A percentile compares a stretch with the other conserved stretches of the same genome.
Evolutionary conservation across 2,113 vertebrate genomes (phyloP).

Genomic region (Aegypius monachus): DNA sequence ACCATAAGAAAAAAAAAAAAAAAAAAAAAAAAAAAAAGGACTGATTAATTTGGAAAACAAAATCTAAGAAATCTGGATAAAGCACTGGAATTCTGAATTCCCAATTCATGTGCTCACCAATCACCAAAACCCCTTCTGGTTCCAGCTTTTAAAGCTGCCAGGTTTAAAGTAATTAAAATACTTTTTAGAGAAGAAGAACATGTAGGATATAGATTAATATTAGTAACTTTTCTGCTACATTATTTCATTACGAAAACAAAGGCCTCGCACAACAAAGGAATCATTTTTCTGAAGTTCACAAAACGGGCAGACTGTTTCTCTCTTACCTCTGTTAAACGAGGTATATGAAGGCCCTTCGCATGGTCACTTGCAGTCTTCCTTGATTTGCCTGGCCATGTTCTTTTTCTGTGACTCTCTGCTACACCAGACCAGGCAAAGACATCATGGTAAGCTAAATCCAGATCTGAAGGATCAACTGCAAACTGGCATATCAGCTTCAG

Average conservation of each 20-base stretch:
- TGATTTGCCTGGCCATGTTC: conserved; percentile 93
- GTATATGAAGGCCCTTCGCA: conserved; percentile 92
- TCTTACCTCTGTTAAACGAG: conserved; percentile 91
- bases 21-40: neutral
- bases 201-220: neutral
- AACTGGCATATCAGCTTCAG: conserved; percentile 99
- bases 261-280: neutral
- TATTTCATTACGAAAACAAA: neutral
- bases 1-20: neutral
- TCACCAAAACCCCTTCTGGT: neutral
- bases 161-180: neutral
- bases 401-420: conserved; percentile 89
- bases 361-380: conserved; percentile 92
- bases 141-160: neutral
- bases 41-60: neutral
- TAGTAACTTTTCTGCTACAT: neutral
- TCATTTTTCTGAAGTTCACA: neutral
- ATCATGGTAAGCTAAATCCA: conserved; percentile 96
- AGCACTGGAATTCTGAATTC: neutral
- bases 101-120: neutral
- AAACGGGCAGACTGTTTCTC: neutral
- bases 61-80: neutral
- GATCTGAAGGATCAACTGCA: conserved; percentile 93
- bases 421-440: conserved; percentile 97
- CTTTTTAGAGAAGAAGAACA: neutral